Base-by-base conservation (phyloP, 2,888 invertebrate genomes). In the Peribatodes rhomboidaria region DNA sequence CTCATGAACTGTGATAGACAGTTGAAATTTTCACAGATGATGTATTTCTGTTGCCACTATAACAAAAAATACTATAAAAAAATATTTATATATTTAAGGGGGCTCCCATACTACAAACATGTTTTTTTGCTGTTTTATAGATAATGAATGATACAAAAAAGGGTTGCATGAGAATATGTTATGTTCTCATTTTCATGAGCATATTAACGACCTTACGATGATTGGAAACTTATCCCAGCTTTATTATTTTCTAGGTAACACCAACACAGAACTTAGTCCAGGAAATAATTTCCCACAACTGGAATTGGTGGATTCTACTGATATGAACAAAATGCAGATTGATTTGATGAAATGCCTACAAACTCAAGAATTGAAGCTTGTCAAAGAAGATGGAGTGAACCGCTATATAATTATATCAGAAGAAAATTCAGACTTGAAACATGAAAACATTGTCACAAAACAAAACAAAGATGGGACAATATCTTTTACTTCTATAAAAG, bases 381-480 rank as follows among this genome's bases (percentile, higher is more conserved):
- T 90, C 2, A 85, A 86, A 39, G 75, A 65, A 52, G 65, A 85
- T 72, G 86, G 84, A 0, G 81, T 83, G 14, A 83, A 80, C 46
- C 81, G 84, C 42, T 92, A 88, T 70, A 79, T 91, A 50, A 83
- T 92, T 47, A 73, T 92, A 18, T 78, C 84, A 0, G 78, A 84
- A 33, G 83, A 85, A 1, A 78, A 79, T 4, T 53, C 77, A 0
- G 72, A 78, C 18, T 56, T 86, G 18, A 80, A 75, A 22, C 68
- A 69, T 2, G 76, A 76, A 46, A 75, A 86, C 41, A 79, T 92
- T 42, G 85, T 92, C 6, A 88, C 90, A 0, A 92, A 88, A 71
- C 90, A 91, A 72, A 90, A 90, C 64, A 81, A 83, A 74, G 90
- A 92, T 84, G 92, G 91, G 1, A 90, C 91, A 69, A 87, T 93